phyloP scores from a whole-genome alignment of 2,797 vertebrate genomes.

The Pogoniulus pusillus region DNA sequence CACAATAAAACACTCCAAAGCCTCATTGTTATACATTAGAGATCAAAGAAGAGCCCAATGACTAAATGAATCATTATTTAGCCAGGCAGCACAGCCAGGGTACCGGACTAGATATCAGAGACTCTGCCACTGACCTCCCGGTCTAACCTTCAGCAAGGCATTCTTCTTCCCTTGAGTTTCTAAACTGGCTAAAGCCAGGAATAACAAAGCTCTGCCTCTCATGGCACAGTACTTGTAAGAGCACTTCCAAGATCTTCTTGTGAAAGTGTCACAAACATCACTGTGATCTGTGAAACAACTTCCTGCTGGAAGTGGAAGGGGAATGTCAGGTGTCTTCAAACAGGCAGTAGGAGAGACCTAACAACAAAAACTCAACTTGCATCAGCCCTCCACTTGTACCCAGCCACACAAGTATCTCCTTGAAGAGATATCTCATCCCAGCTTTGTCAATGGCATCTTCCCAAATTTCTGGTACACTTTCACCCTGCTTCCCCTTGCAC shows the following conservation, averaged over 20 bases:
- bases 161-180: background rate
- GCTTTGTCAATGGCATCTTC: background rate
- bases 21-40: constrained; percentile 36
- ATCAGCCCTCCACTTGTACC: background rate
- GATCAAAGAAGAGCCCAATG: constrained; percentile 58
- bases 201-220: background rate
- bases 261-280: background rate
- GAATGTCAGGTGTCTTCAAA: background rate
- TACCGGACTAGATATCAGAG: background rate
- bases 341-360: background rate
- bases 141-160: background rate
- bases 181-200: background rate
- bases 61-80: constrained; percentile 60
- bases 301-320: background rate
- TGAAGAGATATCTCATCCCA: background rate
- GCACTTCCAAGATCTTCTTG: background rate
- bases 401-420: background rate
- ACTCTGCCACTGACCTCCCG: background rate
- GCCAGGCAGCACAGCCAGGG: background rate
- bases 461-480: background rate
- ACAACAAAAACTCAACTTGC: background rate
- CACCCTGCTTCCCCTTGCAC: background rate
- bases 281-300: background rate
- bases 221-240: background rate
- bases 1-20: constrained; percentile 67